Evolutionary conservation across 53 echinoderm and acorn worm genomes (phyloP).

Genomic region (Holothuria scabra): DNA sequence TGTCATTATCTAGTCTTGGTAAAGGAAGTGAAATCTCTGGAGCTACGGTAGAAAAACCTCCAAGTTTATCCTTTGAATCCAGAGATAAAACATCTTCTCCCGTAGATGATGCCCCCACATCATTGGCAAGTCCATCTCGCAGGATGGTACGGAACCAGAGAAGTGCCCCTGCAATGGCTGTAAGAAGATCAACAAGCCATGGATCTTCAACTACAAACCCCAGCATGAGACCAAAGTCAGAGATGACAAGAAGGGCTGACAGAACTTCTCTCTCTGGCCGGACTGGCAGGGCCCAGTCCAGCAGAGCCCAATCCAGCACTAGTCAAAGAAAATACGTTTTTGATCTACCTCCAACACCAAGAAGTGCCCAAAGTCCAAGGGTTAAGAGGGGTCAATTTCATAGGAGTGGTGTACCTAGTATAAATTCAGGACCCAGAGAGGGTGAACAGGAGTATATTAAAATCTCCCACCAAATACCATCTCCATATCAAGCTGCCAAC

Average conservation of each 20-base stretch:
- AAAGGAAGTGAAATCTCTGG: conserved; percentile 52
- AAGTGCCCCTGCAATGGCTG: conserved; percentile 31
- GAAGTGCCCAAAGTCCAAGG: conserved; percentile 69
- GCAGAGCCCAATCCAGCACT: too few species aligned
- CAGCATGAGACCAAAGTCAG: conserved; percentile 63
- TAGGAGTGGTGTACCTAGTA: conserved; percentile 79
- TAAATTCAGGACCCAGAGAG: conserved; percentile 69
- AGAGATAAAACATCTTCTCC: background rate
- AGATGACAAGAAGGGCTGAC: conserved; percentile 35
- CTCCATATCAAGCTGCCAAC: conserved; percentile 11
- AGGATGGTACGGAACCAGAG: background rate
- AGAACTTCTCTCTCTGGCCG: background rate
- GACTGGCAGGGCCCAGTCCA: conserved; percentile 66
- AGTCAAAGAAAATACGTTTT: conserved; percentile 70
- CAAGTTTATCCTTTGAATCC: conserved; percentile 1
- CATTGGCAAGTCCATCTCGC: background rate
- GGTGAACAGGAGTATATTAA: conserved; percentile 91
- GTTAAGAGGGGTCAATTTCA: conserved; percentile 82
- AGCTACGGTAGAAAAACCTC: conserved; percentile 63
- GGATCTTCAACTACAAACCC: conserved; percentile 38
- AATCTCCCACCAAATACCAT: conserved; percentile 78
- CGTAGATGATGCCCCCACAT: background rate
- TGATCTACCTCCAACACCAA: conserved; percentile 68
- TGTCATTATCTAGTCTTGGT: conserved; percentile 51
- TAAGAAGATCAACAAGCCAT: conserved; percentile 65